Evolutionary conservation across 1,140 invertebrate genomes (phyloP), one percentile per base, ranked within the genome.

Genomic region (Orius laevigatus): DNA sequence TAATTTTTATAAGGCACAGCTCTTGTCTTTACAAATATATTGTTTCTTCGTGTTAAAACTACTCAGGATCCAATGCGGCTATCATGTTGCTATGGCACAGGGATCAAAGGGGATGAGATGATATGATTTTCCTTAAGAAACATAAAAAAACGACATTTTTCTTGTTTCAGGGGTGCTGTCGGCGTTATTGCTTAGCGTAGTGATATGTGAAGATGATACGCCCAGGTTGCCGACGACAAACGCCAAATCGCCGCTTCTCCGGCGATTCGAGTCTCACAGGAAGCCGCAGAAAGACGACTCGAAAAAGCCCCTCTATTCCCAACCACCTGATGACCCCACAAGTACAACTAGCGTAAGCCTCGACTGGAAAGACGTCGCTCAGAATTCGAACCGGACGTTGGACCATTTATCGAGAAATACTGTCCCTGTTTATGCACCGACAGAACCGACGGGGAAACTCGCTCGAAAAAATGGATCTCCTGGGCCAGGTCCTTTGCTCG

Each of bases 91-190:
- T n/a, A n/a, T n/a, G n/a, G n/a, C n/a, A n/a, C n/a, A n/a, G n/a
- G n/a, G n/a, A n/a, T n/a, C n/a, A n/a, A n/a, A n/a, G n/a, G n/a
- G n/a, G n/a, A n/a, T n/a, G n/a, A n/a, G n/a, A n/a, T n/a, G n/a
- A n/a, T n/a, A n/a, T n/a, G n/a, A n/a, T n/a, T n/a, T n/a, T n/a
- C n/a, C n/a, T n/a, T n/a, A n/a, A n/a, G n/a, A n/a, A n/a, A n/a
- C n/a, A n/a, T n/a, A n/a, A n/a, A n/a, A n/a, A n/a, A n/a, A n/a
- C n/a, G n/a, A n/a, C n/a, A n/a, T n/a, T n/a, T n/a, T n/a, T n/a
- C n/a, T 33, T 10, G 25, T 45, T 25, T 25, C 12, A 45, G 43
- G 43, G 43, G 43, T 45, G 43, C 43, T 45, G 11, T 31, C 32
- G 9, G 18, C 25, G 25, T 25, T 25, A 25, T 25, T 45, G n/a